Evolutionary conservation across 2,113 vertebrate genomes (phyloP), one percentile per base, ranked within the genome.

Genomic region (Cottus gobio): DNA sequence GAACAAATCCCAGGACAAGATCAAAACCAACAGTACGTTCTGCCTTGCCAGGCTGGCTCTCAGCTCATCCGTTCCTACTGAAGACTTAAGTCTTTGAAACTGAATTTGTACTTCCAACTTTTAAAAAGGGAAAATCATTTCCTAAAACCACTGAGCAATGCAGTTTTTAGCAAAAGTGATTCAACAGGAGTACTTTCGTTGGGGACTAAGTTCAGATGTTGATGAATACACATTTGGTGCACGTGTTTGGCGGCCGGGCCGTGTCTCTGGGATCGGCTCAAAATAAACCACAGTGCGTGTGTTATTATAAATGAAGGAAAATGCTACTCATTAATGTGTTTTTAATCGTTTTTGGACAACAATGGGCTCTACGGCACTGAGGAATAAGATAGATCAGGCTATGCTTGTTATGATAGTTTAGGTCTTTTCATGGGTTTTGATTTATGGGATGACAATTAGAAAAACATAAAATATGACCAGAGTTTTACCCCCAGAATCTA

Each of bases 291-390:
- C 74, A 66, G 3, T 34, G 50, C 13, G 4, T 56, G 22, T 65
- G 34, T 31, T n/a, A n/a, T 42, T 65, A 42, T 28, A 56, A 37
- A 77, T 48, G 30, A 60, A 37, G 22, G 75, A 67, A 7, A 9
- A 12, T 7, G 22, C 24, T 9, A 28, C 62, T 30, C 24, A n/a
- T 6, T 75, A 24, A 65, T 12, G 36, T 64, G 18, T 39, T 65
- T 30, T 46, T 22, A 66, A 56, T 24, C 16, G 13, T 44, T 66
- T 26, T 36, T 26, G 39, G 37, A 48, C 22, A 22, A 69, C 39
- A 68, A 22, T 67, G 22, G 24, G 62, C 62, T 76, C 26, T 7
- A 5, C 1, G 5, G 13, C 50, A 34, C 52, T 12, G 61, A 42
- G 61, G 73, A 31, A 56, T 30, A 20, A 44, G 1, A 13, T 7